A percentile compares a stretch with the other conserved stretches of the same genome.
These are phyloP conservation scores for Lycocerus yunnanus DNA, from an alignment of 2,888 invertebrate species.

Conservation along the genomic window DNA sequence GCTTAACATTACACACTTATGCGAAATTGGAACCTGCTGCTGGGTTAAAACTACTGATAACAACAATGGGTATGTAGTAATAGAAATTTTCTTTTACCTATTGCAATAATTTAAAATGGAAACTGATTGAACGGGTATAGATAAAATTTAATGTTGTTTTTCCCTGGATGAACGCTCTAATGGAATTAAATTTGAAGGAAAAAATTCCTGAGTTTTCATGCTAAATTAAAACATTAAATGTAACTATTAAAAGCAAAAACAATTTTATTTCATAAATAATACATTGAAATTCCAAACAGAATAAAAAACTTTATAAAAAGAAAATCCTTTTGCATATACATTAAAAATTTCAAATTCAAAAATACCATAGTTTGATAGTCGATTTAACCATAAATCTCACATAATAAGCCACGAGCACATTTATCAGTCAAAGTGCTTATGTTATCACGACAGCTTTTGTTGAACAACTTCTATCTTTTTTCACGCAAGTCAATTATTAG, in stretches of 20 bases:
- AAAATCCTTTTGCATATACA: background rate
- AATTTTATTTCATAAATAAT: background rate
- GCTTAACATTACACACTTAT: no score
- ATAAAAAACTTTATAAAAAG: background rate
- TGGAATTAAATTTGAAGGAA: background rate
- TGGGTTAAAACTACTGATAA: no score
- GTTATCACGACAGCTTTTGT: constrained; percentile 3
- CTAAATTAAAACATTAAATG: background rate
- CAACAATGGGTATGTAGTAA: no score
- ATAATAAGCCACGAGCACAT: constrained; percentile 2
- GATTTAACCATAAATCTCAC: constrained; percentile 3
- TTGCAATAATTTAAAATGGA: no score
- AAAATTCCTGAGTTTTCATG: background rate
- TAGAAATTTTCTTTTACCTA: no score
- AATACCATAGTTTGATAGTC: background rate
- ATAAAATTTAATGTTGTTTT: background rate
- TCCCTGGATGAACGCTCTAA: background rate
- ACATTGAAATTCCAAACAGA: background rate
- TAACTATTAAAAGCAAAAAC: background rate
- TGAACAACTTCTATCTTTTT: constrained; percentile 3
- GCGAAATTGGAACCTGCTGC: no score
- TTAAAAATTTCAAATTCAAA: background rate
- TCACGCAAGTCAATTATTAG: constrained; percentile 2
- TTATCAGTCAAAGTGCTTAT: constrained; percentile 5
- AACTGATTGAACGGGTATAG: background rate